Conservation (phyloP, 2,888 invertebrate species). For the Andrena marginata region DNA sequence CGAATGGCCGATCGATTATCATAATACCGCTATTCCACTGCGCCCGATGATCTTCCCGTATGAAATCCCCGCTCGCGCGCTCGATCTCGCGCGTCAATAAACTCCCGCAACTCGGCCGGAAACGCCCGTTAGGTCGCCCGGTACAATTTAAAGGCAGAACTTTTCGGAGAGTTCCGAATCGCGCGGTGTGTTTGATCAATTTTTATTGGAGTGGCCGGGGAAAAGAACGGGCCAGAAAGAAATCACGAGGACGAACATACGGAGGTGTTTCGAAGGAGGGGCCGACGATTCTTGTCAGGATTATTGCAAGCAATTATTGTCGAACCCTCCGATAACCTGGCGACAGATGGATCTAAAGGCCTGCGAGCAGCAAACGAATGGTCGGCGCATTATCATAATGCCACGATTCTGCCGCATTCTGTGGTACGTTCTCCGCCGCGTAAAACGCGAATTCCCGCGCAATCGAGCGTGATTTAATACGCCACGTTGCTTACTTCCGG, state of each 20-base stretch:
- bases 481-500: constrained; percentile 49
- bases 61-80: not conserved
- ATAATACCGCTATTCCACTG: constrained; percentile 76
- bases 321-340: constrained; percentile 47
- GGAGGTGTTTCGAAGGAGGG: not conserved
- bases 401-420: constrained; percentile 72
- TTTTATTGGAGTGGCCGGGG: constrained; percentile 48
- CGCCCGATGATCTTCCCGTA: constrained; percentile 53
- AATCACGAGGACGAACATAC: constrained; percentile 3
- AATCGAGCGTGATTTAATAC: constrained; percentile 63
- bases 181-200: constrained; percentile 38
- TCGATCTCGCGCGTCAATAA: constrained; percentile 34
- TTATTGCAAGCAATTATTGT: constrained; percentile 59
- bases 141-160: constrained; percentile 45
- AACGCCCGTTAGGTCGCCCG: constrained; percentile 28
- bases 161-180: constrained; percentile 31
- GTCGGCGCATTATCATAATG: constrained; percentile 77
- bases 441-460: constrained; percentile 67
- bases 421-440: constrained; percentile 42
- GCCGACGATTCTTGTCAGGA: constrained; percentile 18
- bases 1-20: constrained; percentile 72
- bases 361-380: constrained; percentile 43
- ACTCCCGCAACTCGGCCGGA: constrained; percentile 24
- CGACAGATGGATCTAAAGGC: constrained; percentile 58
- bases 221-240: constrained; percentile 16